Base-by-base conservation (phyloP, 2,888 invertebrate species). In the Lapara coniferarum region DNA sequence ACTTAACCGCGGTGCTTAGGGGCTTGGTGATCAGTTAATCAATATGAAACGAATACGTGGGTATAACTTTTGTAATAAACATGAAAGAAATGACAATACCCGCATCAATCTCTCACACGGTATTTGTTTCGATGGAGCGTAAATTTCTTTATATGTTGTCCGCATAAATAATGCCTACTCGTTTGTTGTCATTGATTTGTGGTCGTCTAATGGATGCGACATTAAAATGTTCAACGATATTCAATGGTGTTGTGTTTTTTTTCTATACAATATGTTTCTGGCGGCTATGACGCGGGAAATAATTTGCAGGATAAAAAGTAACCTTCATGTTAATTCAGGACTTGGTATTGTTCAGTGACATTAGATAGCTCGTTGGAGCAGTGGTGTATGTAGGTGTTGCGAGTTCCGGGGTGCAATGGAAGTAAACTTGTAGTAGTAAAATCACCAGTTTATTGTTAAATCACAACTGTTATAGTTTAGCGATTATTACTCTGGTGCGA, bases 141-240 rank as follows among this genome's bases (percentile, higher is more conserved):
- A 53, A 53, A 53, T 55, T 19, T 55, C 55, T 55, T 10, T 19
- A 55, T 55, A 55, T 55, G 19, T 55, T 19, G 55, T 55, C 55
- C 10, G 10, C 55, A 10, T 16, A 0, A 55, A n/a, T 14, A 53
- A 53, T 53, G 53, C n/a, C 16, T 53, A 8, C 4, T 7, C 52
- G n/a, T 55, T 19, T 55, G 12, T 55, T 55, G n/a, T 19, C 55
- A 55, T 55, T 55, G 16, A 55, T 55, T 19, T 55, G 19, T 55
- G 19, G 19, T 0, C 10, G 19, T 19, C 19, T 55, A 55, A 55
- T 55, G 55, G 55, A 55, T 55, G 2, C 10, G 19, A 55, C 19
- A 19, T 19, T 19, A 19, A 19, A 10, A 55, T 2, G 2, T 55
- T 4, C 19, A 55, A 16, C 1, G 19, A 55, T 19, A 55, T 19